Evolutionary conservation across 2,888 invertebrate genomes (phyloP), one percentile per base, ranked within the genome.

Genomic region (Trilocha varians): DNA sequence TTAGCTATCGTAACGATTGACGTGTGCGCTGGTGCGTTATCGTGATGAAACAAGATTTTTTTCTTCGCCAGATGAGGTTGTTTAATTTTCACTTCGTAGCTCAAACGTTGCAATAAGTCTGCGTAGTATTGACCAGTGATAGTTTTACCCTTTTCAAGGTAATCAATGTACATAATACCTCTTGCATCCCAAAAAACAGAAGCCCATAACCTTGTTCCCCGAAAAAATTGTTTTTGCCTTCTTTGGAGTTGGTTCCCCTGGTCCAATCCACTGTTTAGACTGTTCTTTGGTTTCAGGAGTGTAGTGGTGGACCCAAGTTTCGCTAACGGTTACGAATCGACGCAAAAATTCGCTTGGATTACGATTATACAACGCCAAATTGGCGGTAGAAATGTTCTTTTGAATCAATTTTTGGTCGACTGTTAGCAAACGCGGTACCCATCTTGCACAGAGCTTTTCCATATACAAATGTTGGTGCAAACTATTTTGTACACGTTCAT

Each of bases 361-460:
- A 38, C 55, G 55, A 47, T 60, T 55, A 50, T 61, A 59, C 53
- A 59, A n/a, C n/a, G n/a, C n/a, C n/a, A n/a, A n/a, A n/a, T n/a
- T n/a, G n/a, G n/a, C n/a, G n/a, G n/a, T n/a, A 53, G 59, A 61
- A 55, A 43, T 53, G 47, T 51, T 56, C 35, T 43, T 59, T 60
- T 58, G 49, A 47, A 40, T 51, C 47, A 37, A 39, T 18, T 41
- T 46, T 35, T 43, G 35, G 48, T 59, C 55, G 46, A 50, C 48
- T 45, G 56, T 59, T 49, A 57, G 57, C 46, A 64, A 59, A 50
- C 55, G 63, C 50, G 62, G 62, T 58, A 66, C 59, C 62, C 61
- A 65, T 56, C 62, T 41, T 38, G 56, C 61, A 36, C 55, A 60
- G 34, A 64, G 48, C 54, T 65, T 64, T 53, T 59, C 59, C n/a